A percentile compares a stretch with the other conserved stretches of the same genome.
Evolutionary conservation across 2,888 invertebrate genomes (phyloP).

Genomic region (Sphinx pinastri): DNA sequence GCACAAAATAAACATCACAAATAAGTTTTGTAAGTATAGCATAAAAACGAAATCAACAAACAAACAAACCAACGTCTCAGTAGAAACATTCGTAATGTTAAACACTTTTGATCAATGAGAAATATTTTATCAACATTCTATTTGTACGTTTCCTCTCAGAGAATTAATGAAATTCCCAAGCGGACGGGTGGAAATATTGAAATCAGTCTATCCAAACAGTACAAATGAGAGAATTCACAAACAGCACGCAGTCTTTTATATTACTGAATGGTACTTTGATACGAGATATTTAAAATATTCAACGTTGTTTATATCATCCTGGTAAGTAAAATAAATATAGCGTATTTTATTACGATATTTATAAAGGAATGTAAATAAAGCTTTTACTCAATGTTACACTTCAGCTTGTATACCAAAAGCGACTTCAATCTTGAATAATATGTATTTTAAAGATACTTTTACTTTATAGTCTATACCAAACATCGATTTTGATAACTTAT

Average conservation of each 20-base stretch:
- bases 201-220: conserved; percentile 6
- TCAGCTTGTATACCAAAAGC: no score
- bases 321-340: no score
- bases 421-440: no score
- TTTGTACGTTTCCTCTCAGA: background rate
- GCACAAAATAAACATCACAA: background rate
- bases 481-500: no score
- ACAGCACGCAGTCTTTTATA: background rate
- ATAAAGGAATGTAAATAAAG: no score
- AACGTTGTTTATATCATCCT: no score
- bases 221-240: background rate
- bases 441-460: no score
- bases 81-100: background rate
- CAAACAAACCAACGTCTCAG: background rate
- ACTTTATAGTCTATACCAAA: no score
- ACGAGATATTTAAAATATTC: background rate
- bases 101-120: background rate
- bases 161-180: conserved; percentile 25
- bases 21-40: background rate
- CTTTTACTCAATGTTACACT: no score
- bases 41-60: background rate
- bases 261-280: background rate
- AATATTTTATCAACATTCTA: background rate
- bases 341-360: no score
- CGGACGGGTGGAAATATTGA: conserved; percentile 2